Base-by-base conservation (phyloP, 2,113 vertebrate species). In the Takifugu bimaculatus region DNA sequence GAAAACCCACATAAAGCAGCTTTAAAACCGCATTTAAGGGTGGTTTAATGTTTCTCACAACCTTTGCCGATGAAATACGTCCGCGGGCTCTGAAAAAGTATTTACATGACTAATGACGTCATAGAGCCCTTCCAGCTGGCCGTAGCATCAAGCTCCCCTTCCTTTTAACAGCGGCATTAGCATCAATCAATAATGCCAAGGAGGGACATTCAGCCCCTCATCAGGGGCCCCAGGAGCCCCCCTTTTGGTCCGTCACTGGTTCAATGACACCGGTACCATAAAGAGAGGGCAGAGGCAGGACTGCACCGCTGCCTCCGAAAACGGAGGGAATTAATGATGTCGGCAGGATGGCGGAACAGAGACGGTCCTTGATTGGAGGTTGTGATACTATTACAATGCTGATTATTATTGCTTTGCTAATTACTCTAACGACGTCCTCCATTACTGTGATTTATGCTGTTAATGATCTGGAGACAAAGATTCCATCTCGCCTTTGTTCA, bases 361-460 rank as follows among this genome's bases (percentile, higher is more conserved):
- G 73, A 63, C 67, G 25, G 57, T 70, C 67, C 57, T 63, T 75
- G 79, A 88, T 81, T 72, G 79, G 68, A 62, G 53, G 52, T 48
- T 58, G 58, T 72, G 71, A 81, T 75, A 59, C 58, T 14, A 35
- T 49, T 60, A 63, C 57, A 47, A 78, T 76, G 72, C 72, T 71
- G 70, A 75, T 78, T 79, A 80, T 85, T 77, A 83, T 80, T 82
- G 59, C 79, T 78, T 61, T 71, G 63, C 72, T 85, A 86, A 86
- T 89, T 84, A 76, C 67, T 70, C 66, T 48, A 63, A 78, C n/a
- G 69, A 78, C 82, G 60, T 66, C 59, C 47, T 70, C 76, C 81
- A 82, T 87, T 75, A 83, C 50, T 44, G 44, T 84, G 74, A 87
- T 84, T 74, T 52, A 79, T 73, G 56, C 52, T 55, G 35, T 65